Evolutionary conservation across 2,888 invertebrate species (phyloP).

Genomic region (Acanthoscelides obtectus): DNA sequence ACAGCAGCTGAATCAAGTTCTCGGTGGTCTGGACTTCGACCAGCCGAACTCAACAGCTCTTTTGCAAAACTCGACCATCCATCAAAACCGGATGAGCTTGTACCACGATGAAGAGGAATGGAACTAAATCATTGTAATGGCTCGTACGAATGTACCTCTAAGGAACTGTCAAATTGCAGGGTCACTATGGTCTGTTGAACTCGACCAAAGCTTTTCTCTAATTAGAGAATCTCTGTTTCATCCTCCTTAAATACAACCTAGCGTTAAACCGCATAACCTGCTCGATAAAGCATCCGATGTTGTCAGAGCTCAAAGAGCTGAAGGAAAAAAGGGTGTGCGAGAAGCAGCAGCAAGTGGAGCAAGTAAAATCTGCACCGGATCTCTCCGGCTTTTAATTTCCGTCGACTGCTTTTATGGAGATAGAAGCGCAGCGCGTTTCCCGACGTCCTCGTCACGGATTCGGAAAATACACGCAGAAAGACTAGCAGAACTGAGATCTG

Average conservation of each 20-base stretch:
- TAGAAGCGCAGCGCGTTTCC: background rate
- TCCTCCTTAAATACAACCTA: background rate
- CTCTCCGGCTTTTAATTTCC: background rate
- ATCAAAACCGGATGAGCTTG: too few relatives aligned
- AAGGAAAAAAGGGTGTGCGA: background rate
- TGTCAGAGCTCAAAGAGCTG: background rate
- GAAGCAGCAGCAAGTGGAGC: background rate
- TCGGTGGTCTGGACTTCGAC: too few relatives aligned
- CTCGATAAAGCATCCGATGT: background rate
- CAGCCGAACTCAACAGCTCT: too few relatives aligned
- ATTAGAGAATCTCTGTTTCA: too few relatives aligned
- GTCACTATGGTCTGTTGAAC: too few relatives aligned
- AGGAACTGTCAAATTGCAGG: too few relatives aligned
- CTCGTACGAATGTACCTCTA: too few relatives aligned
- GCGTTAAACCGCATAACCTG: background rate
- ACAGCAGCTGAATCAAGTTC: too few relatives aligned
- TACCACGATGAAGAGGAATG: too few relatives aligned
- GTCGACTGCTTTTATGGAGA: background rate
- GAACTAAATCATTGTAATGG: too few relatives aligned
- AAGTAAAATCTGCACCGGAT: background rate
- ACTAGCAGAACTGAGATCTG: background rate
- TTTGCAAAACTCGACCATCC: too few relatives aligned
- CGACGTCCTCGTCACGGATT: background rate
- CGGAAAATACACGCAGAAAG: background rate
- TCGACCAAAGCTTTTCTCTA: too few relatives aligned